Evolutionary conservation across 2,888 invertebrate species (phyloP).

Genomic region (Noctua comes): DNA sequence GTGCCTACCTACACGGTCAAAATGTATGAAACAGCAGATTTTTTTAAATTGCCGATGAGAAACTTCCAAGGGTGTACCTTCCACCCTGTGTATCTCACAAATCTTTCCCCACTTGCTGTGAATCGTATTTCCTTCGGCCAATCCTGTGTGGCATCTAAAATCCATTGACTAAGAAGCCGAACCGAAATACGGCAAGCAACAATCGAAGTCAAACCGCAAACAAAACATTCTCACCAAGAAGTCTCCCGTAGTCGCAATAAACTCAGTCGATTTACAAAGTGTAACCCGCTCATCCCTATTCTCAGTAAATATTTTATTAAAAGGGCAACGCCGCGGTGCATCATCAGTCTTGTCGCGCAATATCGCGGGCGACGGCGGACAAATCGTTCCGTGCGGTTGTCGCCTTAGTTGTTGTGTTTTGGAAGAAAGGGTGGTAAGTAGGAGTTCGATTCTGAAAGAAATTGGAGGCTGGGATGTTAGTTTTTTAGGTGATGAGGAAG

Average conservation of each 20-base stretch:
- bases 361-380: conserved; percentile 80
- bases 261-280: conserved; percentile 55
- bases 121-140: not conserved
- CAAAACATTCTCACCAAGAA: conserved; percentile 46
- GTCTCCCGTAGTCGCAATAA: conserved; percentile 45
- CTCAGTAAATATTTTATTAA: conserved; percentile 84
- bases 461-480: not conserved
- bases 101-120: not conserved
- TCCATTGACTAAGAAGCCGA: not conserved
- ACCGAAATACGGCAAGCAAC: not conserved
- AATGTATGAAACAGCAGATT: too few species aligned
- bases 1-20: too few species aligned
- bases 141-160: not conserved
- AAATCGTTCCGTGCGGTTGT: conserved; percentile 78
- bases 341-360: conserved; percentile 84
- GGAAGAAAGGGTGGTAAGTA: conserved; percentile 23
- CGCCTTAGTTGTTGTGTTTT: conserved; percentile 44
- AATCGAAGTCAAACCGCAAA: conserved; percentile 40
- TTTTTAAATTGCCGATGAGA: too few species aligned
- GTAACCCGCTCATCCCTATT: conserved; percentile 63
- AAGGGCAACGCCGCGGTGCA: conserved; percentile 71
- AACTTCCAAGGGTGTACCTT: too few species aligned
- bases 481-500: not conserved
- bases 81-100: not conserved
- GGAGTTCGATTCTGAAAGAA: conserved; percentile 63